Percentiles rank a stretch among this genome's conserved stretches.
Evolutionary conservation across 2,888 invertebrate species (phyloP).

Genomic region (Philopedon plagiatum): DNA sequence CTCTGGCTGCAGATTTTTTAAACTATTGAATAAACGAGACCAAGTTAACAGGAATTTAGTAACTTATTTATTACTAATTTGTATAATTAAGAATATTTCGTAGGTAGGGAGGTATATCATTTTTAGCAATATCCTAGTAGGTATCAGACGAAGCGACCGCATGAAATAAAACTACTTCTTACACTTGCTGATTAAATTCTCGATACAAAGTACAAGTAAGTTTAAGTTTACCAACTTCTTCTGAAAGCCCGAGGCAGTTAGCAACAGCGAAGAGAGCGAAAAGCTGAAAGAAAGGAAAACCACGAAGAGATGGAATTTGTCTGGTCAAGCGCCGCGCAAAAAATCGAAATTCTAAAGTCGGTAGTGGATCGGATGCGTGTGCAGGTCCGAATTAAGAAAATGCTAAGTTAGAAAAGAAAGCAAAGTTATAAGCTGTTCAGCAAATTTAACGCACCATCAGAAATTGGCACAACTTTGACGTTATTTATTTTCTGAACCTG

Average conservation of each 20-base stretch:
- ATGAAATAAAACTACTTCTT: constrained; percentile 17
- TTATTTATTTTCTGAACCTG: no score
- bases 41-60: no score
- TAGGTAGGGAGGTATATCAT: no score
- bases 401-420: background rate
- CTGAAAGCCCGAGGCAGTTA: constrained; percentile 38
- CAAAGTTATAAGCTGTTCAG: no score
- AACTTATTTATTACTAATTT: no score
- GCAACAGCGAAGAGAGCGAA: constrained; percentile 43
- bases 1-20: no score
- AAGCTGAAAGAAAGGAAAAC: constrained; percentile 44
- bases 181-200: constrained; percentile 1
- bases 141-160: background rate
- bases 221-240: constrained; percentile 18
- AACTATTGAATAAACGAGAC: no score
- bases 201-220: constrained; percentile 14
- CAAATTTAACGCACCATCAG: no score
- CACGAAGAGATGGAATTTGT: constrained; percentile 48
- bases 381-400: constrained; percentile 19
- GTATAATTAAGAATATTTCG: no score
- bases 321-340: constrained; percentile 44
- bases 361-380: constrained; percentile 34
- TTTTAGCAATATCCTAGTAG: background rate
- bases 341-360: constrained; percentile 38
- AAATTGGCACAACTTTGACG: no score